Evolutionary conservation across 2,113 vertebrate species (phyloP).

Genomic region (Turnix velox): DNA sequence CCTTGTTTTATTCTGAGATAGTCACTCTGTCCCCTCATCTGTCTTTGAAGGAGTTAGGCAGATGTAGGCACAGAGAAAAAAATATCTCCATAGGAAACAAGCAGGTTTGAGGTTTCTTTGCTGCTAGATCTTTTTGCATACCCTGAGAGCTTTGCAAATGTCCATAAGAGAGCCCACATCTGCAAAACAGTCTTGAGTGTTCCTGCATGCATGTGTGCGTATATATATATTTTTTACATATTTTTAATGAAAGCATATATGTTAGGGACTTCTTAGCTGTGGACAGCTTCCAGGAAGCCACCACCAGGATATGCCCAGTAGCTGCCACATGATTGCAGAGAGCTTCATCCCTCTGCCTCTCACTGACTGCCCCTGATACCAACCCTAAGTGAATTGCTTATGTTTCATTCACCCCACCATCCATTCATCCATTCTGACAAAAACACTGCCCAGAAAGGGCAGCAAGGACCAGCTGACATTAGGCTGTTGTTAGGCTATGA

Average conservation of each 20-base stretch:
- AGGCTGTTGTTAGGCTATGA: background rate
- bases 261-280: too few relatives aligned
- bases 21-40: background rate
- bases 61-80: background rate
- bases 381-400: background rate
- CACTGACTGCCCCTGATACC: accelerated
- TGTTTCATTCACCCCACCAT: background rate
- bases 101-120: background rate
- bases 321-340: background rate
- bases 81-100: background rate
- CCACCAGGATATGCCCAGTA: background rate
- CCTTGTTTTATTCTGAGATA: background rate
- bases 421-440: background rate
- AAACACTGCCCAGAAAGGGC: background rate
- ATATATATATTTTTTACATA: background rate
- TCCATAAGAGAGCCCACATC: accelerated
- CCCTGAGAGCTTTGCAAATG: accelerated
- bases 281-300: background rate
- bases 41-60: background rate
- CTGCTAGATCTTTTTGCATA: background rate
- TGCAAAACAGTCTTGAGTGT: background rate
- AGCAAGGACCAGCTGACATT: background rate
- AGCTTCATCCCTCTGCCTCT: accelerated
- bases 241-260: background rate
- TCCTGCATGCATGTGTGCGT: background rate